Evolutionary conservation across 2,113 vertebrate genomes (phyloP).

Genomic region (Phrynosoma blainvillii): DNA sequence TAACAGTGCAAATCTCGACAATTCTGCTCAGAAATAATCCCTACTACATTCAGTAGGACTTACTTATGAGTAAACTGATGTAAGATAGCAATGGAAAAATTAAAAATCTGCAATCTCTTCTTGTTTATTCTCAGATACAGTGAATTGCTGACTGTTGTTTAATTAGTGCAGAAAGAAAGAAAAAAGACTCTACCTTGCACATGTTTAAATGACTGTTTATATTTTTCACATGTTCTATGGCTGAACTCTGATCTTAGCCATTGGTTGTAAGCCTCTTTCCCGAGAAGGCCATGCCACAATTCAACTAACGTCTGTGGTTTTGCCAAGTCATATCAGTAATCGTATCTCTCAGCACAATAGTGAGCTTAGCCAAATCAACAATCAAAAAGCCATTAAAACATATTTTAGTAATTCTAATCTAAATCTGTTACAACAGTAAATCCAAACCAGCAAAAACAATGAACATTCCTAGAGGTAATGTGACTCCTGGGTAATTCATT

Average conservation of each 20-base stretch:
- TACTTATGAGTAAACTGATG: background rate
- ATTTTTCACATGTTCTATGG: background rate
- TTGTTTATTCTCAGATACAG: background rate
- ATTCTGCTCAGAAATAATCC: background rate
- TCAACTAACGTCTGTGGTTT: background rate
- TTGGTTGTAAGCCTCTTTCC: background rate
- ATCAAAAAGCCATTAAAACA: constrained; percentile 13
- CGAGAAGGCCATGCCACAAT: background rate
- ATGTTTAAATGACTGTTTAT: background rate
- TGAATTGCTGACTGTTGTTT: background rate
- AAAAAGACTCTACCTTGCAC: background rate
- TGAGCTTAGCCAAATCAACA: constrained; percentile 5
- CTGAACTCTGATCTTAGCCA: background rate
- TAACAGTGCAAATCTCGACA: background rate
- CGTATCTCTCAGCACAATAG: background rate
- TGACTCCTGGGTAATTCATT: background rate
- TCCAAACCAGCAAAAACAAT: background rate
- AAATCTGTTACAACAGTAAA: background rate
- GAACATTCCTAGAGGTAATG: background rate
- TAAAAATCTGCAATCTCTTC: background rate
- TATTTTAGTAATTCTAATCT: background rate
- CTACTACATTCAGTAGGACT: background rate
- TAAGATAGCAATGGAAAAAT: background rate
- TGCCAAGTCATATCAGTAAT: constrained; percentile 5
- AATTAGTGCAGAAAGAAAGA: background rate